These are phyloP conservation scores for Pogonophryne albipinna DNA, from an alignment of 2,797 vertebrate species.

Conservation along the genomic window DNA sequence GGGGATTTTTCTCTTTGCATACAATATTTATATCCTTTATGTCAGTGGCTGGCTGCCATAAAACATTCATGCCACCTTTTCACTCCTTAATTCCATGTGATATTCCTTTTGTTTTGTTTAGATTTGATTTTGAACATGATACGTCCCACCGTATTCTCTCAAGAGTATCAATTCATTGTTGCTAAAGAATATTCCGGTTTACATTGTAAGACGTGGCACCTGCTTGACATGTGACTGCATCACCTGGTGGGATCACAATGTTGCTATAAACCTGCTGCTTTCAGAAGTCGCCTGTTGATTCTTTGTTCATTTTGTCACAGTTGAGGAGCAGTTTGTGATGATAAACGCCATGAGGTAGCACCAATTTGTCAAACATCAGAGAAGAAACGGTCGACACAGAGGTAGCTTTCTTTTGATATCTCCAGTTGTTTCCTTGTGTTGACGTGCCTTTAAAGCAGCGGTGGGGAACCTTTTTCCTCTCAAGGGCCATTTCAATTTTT, in stretches of 20 bases:
- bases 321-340: conserved; percentile 11
- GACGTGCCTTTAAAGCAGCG: too few relatives aligned
- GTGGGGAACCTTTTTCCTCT: too few relatives aligned
- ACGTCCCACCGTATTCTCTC: conserved; percentile 59
- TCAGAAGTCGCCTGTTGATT: conserved; percentile 44
- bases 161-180: conserved; percentile 61
- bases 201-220: conserved; percentile 25
- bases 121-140: conserved; percentile 73
- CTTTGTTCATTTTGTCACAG: conserved; percentile 25
- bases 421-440: background rate
- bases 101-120: conserved; percentile 84
- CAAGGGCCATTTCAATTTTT: too few relatives aligned
- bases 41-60: conserved; percentile 79
- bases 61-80: conserved; percentile 81
- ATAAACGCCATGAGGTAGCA: background rate
- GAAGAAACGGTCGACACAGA: background rate
- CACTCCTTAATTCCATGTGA: conserved; percentile 80
- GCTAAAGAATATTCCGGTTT: conserved; percentile 53
- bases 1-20: conserved; percentile 79
- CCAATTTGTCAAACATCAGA: background rate
- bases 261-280: conserved; percentile 2
- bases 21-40: conserved; percentile 85
- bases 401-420: background rate
- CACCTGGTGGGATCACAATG: conserved; percentile 29
- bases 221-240: conserved; percentile 44